phyloP scores from a whole-genome alignment of 2,888 invertebrate species.

The Catotricha subobsoleta region DNA sequence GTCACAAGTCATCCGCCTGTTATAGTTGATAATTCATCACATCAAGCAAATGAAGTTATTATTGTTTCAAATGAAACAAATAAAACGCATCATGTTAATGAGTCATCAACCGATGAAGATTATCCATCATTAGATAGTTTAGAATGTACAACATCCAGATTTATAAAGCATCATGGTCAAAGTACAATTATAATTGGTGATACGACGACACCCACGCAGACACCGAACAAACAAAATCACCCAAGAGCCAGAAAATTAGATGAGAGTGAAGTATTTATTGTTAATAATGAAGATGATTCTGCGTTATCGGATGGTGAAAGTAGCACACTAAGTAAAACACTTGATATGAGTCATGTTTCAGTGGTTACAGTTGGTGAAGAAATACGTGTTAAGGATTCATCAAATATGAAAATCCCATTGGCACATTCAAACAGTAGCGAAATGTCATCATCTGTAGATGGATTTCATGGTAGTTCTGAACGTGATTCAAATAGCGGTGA shows the following conservation, averaged over 20 bases:
- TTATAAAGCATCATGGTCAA: neutral
- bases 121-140: conserved; percentile 59
- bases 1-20: conserved; percentile 67
- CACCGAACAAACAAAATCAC: conserved; percentile 8
- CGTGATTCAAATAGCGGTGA: conserved; percentile 3
- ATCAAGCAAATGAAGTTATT: conserved; percentile 45
- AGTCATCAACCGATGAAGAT: conserved; percentile 59
- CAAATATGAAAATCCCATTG: conserved; percentile 16
- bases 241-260: conserved; percentile 49
- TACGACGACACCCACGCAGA: conserved; percentile 7
- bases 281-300: conserved; percentile 49
- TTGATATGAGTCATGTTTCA: conserved; percentile 77
- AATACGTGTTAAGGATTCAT: conserved; percentile 57
- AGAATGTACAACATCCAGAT: conserved; percentile 32
- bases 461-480: no score
- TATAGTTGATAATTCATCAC: conserved; percentile 39
- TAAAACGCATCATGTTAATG: conserved; percentile 43
- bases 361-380: conserved; percentile 78
- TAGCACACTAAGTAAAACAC: conserved; percentile 23
- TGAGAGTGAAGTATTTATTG: conserved; percentile 71
- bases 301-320: conserved; percentile 26
- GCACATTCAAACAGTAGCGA: conserved; percentile 9
- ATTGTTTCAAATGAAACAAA: conserved; percentile 64
- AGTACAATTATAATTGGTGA: conserved; percentile 23
- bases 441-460: conserved; percentile 9